Conservation (phyloP, 2,888 invertebrate species). For the Lepidonotus clava region DNA sequence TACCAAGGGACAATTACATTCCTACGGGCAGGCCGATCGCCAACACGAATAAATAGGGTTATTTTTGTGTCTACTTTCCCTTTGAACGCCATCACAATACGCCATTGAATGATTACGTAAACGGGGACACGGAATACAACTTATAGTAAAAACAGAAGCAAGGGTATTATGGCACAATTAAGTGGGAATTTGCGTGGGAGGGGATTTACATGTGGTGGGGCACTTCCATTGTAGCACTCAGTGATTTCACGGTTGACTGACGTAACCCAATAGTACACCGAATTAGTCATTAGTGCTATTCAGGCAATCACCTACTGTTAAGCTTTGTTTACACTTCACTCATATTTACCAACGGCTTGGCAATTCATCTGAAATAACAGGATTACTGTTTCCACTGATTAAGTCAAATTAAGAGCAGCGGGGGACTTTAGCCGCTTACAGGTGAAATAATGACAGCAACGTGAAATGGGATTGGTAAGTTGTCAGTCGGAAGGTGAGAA, state of each 20-base stretch:
- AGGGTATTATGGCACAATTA: background rate
- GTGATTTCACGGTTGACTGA: background rate
- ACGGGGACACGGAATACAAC: too few relatives aligned
- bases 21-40: too few relatives aligned
- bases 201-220: background rate
- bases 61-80: too few relatives aligned
- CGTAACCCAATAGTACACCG: background rate
- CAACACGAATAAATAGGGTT: too few relatives aligned
- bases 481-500: background rate
- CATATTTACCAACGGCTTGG: background rate
- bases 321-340: background rate
- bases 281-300: background rate
- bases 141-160: too few relatives aligned
- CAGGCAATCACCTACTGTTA: background rate
- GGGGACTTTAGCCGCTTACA: background rate
- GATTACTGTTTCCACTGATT: background rate
- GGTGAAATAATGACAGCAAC: background rate
- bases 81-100: too few relatives aligned
- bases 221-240: background rate
- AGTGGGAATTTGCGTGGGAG: background rate
- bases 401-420: background rate
- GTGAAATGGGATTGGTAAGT: background rate
- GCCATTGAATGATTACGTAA: too few relatives aligned
- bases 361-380: constrained; percentile 6
- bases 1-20: too few relatives aligned